These are phyloP conservation scores for Gymnobelideus leadbeateri DNA, from an alignment of 2,113 vertebrate species.

Conservation along the genomic window DNA sequence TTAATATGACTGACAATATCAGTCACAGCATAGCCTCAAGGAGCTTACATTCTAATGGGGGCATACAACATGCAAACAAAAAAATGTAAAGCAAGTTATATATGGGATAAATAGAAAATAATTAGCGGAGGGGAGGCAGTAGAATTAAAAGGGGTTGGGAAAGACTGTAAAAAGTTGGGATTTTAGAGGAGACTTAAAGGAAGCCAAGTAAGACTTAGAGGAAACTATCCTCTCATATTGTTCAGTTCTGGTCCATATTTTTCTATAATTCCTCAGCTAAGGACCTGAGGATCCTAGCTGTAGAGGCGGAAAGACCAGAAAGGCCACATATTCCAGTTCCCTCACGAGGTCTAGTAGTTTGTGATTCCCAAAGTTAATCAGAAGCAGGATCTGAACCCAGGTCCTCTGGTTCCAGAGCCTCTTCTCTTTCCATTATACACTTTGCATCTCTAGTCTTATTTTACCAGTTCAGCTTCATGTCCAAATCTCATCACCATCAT, in stretches of 20 bases:
- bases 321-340: neutral
- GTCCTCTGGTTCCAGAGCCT: neutral
- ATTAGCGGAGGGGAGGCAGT: neutral
- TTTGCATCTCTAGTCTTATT: too few species aligned
- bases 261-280: neutral
- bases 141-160: neutral
- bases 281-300: neutral
- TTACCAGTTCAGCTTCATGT: too few species aligned
- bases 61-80: neutral
- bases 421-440: too few species aligned
- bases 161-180: neutral
- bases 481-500: too few species aligned
- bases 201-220: neutral
- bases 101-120: neutral
- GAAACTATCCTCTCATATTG: neutral
- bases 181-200: neutral
- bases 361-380: too few species aligned
- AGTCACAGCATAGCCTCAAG: neutral
- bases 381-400: neutral
- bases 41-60: neutral
- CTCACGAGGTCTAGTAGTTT: neutral
- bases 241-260: neutral
- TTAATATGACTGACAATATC: neutral
- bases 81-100: neutral
- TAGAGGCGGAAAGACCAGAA: neutral